Percentiles rank a stretch among this genome's conserved stretches.
These are phyloP conservation scores for Mesocricetus auratus DNA, from an alignment of 2,113 vertebrate species.

Conservation along the genomic window DNA sequence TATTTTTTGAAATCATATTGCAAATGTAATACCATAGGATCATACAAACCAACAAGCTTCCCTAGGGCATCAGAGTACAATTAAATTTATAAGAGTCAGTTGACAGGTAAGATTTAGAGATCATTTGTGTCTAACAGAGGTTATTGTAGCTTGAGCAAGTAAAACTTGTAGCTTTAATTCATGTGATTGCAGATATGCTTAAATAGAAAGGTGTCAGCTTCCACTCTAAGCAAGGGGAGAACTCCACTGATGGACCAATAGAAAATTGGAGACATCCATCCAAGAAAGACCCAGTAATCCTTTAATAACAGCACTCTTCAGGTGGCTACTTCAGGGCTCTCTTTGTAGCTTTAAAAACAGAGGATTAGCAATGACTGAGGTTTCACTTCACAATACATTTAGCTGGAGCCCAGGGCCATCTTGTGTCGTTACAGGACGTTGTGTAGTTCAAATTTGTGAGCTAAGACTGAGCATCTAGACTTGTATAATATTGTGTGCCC, in stretches of 20 bases:
- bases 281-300: background rate
- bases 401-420: background rate
- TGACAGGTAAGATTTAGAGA: slow-evolving; percentile 34
- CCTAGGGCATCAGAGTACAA: background rate
- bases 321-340: background rate
- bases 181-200: background rate
- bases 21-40: background rate
- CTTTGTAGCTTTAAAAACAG: background rate
- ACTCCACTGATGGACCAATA: background rate
- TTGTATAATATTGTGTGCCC: background rate
- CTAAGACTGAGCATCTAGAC: background rate
- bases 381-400: background rate
- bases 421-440: background rate
- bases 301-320: background rate
- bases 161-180: slow-evolving; percentile 26
- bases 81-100: slow-evolving; percentile 1
- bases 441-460: background rate
- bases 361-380: background rate
- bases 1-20: background rate
- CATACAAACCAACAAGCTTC: background rate
- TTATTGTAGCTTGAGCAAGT: background rate
- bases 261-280: background rate
- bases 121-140: background rate
- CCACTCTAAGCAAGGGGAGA: background rate
- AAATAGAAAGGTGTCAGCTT: background rate